Conservation (phyloP, 1,140 invertebrate genomes). For the Eumaeus atala region DNA sequence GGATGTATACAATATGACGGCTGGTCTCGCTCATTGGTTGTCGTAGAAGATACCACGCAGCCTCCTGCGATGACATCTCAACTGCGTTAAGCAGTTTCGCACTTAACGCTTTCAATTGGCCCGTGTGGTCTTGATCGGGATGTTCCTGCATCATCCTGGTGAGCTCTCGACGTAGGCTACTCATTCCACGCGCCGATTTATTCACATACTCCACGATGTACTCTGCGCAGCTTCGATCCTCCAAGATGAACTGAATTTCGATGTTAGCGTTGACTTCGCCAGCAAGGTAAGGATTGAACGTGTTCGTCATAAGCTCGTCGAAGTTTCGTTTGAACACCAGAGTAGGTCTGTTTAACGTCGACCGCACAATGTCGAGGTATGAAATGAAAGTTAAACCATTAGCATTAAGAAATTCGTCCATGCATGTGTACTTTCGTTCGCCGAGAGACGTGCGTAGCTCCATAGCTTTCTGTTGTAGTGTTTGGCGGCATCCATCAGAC, state of each 20-base stretch:
- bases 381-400: too few species aligned
- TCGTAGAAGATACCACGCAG: conserved; percentile 57
- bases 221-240: conserved; percentile 48
- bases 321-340: conserved; percentile 37
- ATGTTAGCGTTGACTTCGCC: conserved; percentile 44
- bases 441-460: too few species aligned
- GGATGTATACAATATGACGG: conserved; percentile 42
- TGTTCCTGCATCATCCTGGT: conserved; percentile 41
- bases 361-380: too few species aligned
- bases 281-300: conserved; percentile 47
- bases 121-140: conserved; percentile 37
- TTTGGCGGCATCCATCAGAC: too few species aligned
- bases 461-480: too few species aligned
- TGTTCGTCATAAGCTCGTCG: conserved; percentile 40
- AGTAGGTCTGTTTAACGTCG: conserved; percentile 33
- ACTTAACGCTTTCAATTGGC: conserved; percentile 42
- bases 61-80: conserved; percentile 60
- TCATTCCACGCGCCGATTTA: conserved; percentile 51
- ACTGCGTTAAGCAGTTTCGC: conserved; percentile 49
- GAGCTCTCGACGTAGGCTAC: conserved; percentile 46
- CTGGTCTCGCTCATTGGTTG: conserved; percentile 36
- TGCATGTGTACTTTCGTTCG: too few species aligned
- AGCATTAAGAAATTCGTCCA: too few species aligned
- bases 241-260: conserved; percentile 56
- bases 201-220: conserved; percentile 52